phyloP scores from a whole-genome alignment of 2,797 vertebrate species.

The Anabacerthia variegaticeps region DNA sequence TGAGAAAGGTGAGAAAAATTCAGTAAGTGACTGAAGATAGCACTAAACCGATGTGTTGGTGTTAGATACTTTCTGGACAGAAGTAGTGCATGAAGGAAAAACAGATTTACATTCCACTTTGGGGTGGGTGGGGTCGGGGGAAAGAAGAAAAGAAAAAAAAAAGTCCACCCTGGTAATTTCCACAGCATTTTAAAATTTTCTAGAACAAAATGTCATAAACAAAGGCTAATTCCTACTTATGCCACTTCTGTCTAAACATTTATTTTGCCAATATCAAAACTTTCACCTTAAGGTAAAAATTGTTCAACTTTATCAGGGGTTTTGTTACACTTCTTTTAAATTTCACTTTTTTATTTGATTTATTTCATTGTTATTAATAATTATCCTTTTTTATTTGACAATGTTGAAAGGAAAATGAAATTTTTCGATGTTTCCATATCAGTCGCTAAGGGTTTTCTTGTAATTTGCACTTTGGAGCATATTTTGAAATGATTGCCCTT shows the following conservation, averaged over 20 bases:
- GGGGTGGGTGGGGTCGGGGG: accelerated
- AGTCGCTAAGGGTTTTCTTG: background rate
- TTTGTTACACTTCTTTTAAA: background rate
- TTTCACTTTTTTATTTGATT: background rate
- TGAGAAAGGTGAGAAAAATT: background rate
- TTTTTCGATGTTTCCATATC: background rate
- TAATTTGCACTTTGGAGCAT: background rate
- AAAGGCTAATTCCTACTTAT: background rate
- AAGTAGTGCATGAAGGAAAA: background rate
- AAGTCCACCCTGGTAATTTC: background rate
- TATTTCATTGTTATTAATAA: background rate
- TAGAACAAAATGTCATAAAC: background rate
- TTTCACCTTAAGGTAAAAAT: background rate
- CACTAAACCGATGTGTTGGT: background rate
- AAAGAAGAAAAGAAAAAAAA: background rate
- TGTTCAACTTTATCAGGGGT: background rate
- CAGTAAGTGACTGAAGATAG: background rate
- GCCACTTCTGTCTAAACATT: background rate
- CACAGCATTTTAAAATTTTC: background rate
- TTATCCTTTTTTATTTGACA: background rate
- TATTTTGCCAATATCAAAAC: background rate
- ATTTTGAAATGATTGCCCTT: background rate
- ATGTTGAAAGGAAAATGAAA: background rate
- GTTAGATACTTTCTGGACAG: background rate
- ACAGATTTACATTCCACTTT: background rate